These are phyloP conservation scores for Papilio xuthus DNA, from an alignment of 1,140 invertebrate genomes.

Conservation along the genomic window DNA sequence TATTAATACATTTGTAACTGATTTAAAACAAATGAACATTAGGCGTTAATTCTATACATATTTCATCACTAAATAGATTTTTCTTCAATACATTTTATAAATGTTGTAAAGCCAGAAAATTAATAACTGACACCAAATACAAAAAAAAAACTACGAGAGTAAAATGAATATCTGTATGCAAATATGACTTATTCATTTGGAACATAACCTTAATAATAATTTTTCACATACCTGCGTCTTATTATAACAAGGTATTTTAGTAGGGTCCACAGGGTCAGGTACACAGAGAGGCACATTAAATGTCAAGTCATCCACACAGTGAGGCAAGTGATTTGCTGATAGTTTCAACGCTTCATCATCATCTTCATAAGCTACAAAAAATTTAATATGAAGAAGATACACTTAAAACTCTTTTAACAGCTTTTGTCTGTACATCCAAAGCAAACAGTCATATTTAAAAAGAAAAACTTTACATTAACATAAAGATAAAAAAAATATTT, in stretches of 20 bases:
- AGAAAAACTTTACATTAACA: too few species aligned
- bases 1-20: slow-evolving; percentile 31
- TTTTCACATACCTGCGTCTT: slow-evolving; percentile 72
- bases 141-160: too few species aligned
- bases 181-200: too few species aligned
- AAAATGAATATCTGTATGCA: too few species aligned
- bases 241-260: slow-evolving; percentile 83
- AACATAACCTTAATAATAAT: not conserved
- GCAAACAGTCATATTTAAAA: too few species aligned
- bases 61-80: too few species aligned
- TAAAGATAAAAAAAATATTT: too few species aligned
- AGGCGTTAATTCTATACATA: not conserved
- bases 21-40: slow-evolving; percentile 18
- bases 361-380: slow-evolving; percentile 81
- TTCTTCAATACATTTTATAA: too few species aligned
- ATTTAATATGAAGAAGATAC: slow-evolving; percentile 39
- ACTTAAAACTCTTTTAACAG: not conserved
- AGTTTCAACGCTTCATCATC: slow-evolving; percentile 81
- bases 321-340: slow-evolving; percentile 76
- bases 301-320: slow-evolving; percentile 82
- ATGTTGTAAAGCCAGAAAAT: too few species aligned
- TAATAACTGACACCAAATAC: too few species aligned
- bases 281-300: slow-evolving; percentile 83
- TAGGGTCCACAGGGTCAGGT: slow-evolving; percentile 83
- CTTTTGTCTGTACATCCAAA: too few species aligned